Percentiles rank a stretch among this genome's conserved stretches.
phyloP scores from a whole-genome alignment of 2,113 vertebrate genomes.

The Cyrtonyx montezumae region DNA sequence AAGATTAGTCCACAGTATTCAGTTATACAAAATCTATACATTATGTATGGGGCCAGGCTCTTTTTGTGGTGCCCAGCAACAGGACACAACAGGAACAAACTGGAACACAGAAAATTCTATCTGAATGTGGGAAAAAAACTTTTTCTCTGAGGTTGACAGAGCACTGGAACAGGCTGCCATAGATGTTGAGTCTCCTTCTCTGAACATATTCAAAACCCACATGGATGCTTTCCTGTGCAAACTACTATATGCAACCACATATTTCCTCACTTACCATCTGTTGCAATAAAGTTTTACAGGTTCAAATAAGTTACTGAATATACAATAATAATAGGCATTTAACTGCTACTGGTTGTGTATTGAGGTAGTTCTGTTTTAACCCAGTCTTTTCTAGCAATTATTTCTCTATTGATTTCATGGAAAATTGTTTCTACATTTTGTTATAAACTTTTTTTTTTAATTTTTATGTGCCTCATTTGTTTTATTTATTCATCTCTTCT shows the following conservation, averaged over 20 bases:
- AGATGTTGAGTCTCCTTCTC: background rate
- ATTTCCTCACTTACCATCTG: background rate
- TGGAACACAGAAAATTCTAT: background rate
- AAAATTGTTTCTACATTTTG: background rate
- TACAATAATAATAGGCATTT: accelerated
- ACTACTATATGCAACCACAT: background rate
- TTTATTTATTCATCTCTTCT: background rate
- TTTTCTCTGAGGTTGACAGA: background rate
- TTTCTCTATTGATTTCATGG: background rate
- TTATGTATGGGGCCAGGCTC: background rate
- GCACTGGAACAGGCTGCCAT: background rate
- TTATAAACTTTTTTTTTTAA: background rate
- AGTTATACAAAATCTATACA: background rate
- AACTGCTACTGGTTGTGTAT: background rate
- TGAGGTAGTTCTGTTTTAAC: background rate
- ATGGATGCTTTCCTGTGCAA: background rate
- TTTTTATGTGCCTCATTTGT: background rate
- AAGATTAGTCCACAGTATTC: background rate
- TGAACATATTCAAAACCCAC: background rate
- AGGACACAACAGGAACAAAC: background rate
- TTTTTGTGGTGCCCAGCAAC: background rate
- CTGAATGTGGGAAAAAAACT: background rate
- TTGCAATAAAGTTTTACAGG: background rate
- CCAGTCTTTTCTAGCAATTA: background rate
- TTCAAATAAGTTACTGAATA: background rate